phyloP scores from a whole-genome alignment of 2,888 invertebrate species.

The Malthinus seriepunctatus region DNA sequence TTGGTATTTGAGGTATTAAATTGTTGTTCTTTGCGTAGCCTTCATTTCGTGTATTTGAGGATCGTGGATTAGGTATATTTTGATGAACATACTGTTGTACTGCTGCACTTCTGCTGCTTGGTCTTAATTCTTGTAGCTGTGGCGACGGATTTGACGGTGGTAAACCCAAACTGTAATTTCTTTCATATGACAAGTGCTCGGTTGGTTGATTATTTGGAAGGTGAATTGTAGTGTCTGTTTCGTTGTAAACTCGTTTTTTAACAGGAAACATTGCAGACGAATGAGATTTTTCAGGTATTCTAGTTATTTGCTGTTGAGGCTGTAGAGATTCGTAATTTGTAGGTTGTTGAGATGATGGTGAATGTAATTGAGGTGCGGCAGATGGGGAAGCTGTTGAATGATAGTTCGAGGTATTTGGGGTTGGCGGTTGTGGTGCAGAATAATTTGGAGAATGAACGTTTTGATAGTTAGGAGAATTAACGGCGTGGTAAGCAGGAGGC shows the following conservation, averaged over 20 bases:
- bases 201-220: slow-evolving; percentile 28
- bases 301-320: slow-evolving; percentile 21
- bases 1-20: not conserved
- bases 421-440: slow-evolving; percentile 37
- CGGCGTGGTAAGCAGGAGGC: slow-evolving; percentile 49
- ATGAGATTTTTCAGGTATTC: slow-evolving; percentile 35
- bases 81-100: slow-evolving; percentile 45
- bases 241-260: slow-evolving; percentile 66
- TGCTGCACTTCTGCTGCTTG: slow-evolving; percentile 11
- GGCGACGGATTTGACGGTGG: slow-evolving; percentile 10
- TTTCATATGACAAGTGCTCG: slow-evolving; percentile 28
- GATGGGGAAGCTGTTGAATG: slow-evolving; percentile 14
- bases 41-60: slow-evolving; percentile 14
- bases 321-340: slow-evolving; percentile 17
- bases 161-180: slow-evolving; percentile 28
- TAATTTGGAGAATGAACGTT: slow-evolving; percentile 39
- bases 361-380: slow-evolving; percentile 16
- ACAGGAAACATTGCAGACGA: slow-evolving; percentile 61
- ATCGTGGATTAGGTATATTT: slow-evolving; percentile 47
- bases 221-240: slow-evolving; percentile 43
- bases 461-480: slow-evolving; percentile 38
- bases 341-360: slow-evolving; percentile 22
- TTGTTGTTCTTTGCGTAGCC: not conserved
- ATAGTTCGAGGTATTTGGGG: slow-evolving; percentile 33
- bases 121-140: slow-evolving; percentile 19